A percentile compares a stretch with the other conserved stretches of the same genome.
Conservation (phyloP, 2,888 invertebrate genomes). For the Octonoba sinensis region DNA sequence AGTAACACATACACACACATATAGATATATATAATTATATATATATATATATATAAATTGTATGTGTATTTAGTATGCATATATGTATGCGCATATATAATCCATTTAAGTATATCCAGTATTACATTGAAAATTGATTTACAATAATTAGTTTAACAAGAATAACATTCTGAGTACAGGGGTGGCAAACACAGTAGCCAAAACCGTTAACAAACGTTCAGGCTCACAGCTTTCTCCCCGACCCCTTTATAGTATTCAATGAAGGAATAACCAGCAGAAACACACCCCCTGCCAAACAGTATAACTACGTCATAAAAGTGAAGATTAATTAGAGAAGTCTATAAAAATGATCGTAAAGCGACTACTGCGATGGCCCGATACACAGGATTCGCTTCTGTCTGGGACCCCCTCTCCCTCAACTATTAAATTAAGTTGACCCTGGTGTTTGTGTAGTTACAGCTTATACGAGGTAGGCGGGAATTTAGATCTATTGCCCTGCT, state of each 20-base stretch:
- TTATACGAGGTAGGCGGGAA: background rate
- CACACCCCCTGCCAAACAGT: too few species aligned
- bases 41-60: conserved; percentile 1
- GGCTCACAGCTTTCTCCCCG: too few species aligned
- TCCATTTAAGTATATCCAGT: too few species aligned
- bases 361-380: conserved; percentile 17
- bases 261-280: too few species aligned
- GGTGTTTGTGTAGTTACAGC: conserved; percentile 42
- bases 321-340: conserved; percentile 52
- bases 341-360: conserved; percentile 59
- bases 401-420: conserved; percentile 9
- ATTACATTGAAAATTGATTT: too few species aligned
- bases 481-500: background rate
- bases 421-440: conserved; percentile 43
- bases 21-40: background rate
- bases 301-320: conserved; percentile 54
- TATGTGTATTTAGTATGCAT: background rate
- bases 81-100: background rate
- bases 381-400: background rate
- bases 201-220: too few species aligned
- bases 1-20: too few species aligned
- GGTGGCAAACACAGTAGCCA: too few species aligned
- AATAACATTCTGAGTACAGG: too few species aligned
- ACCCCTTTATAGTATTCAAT: too few species aligned
- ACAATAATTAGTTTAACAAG: too few species aligned